Conservation (phyloP, 2,888 invertebrate genomes). For the Athripsodes cinereus region DNA sequence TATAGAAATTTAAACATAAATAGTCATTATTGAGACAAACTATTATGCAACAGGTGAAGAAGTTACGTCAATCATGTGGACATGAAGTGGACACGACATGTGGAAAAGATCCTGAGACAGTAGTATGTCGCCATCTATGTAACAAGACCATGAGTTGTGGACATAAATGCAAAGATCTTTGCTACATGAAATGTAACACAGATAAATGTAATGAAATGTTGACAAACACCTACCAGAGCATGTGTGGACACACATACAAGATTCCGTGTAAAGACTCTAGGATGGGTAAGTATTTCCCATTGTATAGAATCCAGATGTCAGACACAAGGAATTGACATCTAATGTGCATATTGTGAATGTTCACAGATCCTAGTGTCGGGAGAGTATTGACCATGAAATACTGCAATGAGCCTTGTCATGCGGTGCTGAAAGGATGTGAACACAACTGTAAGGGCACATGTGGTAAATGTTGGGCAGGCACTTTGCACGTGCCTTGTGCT, state of each 20-base stretch:
- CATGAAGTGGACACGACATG: conserved; percentile 43
- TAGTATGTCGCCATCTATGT: conserved; percentile 42
- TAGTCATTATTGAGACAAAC: too few species aligned
- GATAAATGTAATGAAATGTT: conserved; percentile 35
- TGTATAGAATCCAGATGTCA: background rate
- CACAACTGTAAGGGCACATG: conserved; percentile 52
- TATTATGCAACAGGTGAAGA: conserved; percentile 34
- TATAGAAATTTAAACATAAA: too few species aligned
- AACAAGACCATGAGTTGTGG: conserved; percentile 43
- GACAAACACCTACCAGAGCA: conserved; percentile 31
- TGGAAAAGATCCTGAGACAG: conserved; percentile 32
- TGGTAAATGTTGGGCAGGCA: conserved; percentile 51
- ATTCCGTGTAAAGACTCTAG: conserved; percentile 38
- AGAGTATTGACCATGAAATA: conserved; percentile 32
- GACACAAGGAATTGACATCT: too few species aligned
- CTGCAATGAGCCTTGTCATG: conserved; percentile 44
- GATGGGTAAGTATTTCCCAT: conserved; percentile 10
- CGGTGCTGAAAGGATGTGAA: conserved; percentile 39
- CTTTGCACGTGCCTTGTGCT: conserved; percentile 53
- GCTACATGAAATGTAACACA: conserved; percentile 37
- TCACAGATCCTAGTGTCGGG: conserved; percentile 22
- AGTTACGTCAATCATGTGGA: conserved; percentile 34
- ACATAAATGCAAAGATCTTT: conserved; percentile 43
- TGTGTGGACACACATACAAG: conserved; percentile 46
- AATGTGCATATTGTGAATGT: too few species aligned